A percentile compares a stretch with the other conserved stretches of the same genome.
These are phyloP conservation scores for Athripsodes cinereus DNA, from an alignment of 2,888 invertebrate species.

Conservation along the genomic window DNA sequence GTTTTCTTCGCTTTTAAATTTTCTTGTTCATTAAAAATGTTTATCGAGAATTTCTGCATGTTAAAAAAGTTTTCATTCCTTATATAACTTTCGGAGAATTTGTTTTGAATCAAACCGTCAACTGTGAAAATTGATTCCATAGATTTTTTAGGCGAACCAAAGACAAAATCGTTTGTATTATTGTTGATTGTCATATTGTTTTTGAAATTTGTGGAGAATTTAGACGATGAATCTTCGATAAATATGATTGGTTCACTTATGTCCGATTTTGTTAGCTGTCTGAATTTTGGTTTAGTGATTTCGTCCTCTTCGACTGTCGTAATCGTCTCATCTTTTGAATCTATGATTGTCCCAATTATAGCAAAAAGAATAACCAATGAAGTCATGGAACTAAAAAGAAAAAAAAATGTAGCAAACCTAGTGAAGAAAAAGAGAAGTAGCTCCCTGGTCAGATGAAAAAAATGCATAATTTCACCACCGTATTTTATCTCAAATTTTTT, in stretches of 20 bases:
- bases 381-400: constrained; percentile 25
- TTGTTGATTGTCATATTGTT: constrained; percentile 1
- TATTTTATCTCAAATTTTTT: too few relatives aligned
- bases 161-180: constrained; percentile 2
- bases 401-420: too few relatives aligned
- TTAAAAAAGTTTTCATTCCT: constrained; percentile 4
- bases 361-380: constrained; percentile 35
- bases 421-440: too few relatives aligned
- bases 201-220: neutral
- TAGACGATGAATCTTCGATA: neutral
- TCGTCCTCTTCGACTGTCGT: constrained; percentile 10
- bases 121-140: constrained; percentile 21
- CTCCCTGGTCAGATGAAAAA: too few relatives aligned
- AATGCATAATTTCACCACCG: too few relatives aligned
- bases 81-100: constrained; percentile 40
- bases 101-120: constrained; percentile 26
- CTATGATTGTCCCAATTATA: constrained; percentile 43
- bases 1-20: neutral
- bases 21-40: neutral
- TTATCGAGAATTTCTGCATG: neutral
- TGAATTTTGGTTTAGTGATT: neutral
- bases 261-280: constrained; percentile 11
- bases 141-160: constrained; percentile 4
- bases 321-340: constrained; percentile 33
- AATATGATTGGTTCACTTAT: neutral